These are phyloP conservation scores for Luscinia luscinia DNA, from an alignment of 2,797 vertebrate genomes.

Conservation along the genomic window DNA sequence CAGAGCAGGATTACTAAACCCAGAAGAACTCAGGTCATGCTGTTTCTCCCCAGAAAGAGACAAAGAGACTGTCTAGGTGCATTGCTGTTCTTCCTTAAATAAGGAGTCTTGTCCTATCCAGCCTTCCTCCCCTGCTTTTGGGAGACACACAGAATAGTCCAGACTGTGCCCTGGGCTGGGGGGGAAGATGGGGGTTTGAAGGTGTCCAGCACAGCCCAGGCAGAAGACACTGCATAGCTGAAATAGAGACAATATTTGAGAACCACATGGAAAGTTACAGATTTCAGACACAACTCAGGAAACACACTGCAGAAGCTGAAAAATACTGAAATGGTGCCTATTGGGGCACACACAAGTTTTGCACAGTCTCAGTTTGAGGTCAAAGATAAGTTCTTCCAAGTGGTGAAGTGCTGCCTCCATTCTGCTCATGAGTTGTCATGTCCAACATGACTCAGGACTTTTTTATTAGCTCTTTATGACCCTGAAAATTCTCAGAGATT, in stretches of 20 bases:
- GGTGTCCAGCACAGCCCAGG: neutral
- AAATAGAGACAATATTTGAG: neutral
- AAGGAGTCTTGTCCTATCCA: neutral
- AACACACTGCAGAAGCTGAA: neutral
- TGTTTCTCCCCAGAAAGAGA: neutral
- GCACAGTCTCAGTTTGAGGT: neutral
- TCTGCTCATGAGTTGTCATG: neutral
- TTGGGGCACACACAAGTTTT: neutral
- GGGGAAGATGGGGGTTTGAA: neutral
- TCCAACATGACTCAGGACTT: neutral
- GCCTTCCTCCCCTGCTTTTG: neutral
- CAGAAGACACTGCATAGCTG: neutral
- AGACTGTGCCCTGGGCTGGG: neutral
- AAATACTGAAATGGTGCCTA: neutral
- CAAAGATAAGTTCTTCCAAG: neutral
- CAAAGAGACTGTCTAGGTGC: too few relatives aligned
- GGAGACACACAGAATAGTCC: neutral
- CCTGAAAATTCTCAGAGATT: neutral
- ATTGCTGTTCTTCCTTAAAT: fast-evolving
- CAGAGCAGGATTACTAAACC: neutral
- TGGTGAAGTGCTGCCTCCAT: neutral
- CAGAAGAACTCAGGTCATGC: neutral
- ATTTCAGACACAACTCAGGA: neutral
- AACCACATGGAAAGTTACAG: neutral
- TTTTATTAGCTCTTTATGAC: neutral